Evolutionary conservation across 1,140 invertebrate species (phyloP).

Genomic region (Octopus bimaculoides): DNA sequence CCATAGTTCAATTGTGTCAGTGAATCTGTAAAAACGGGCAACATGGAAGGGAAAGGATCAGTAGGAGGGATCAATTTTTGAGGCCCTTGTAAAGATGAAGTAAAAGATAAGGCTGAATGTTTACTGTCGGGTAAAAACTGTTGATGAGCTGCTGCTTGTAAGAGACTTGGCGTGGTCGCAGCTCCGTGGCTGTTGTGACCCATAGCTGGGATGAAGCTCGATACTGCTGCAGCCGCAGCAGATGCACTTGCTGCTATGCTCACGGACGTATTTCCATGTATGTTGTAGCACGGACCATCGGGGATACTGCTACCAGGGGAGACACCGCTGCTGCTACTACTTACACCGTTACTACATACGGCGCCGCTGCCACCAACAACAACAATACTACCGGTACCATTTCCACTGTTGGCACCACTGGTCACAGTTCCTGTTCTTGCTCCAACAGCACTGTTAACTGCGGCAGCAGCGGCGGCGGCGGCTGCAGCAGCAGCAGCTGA

Average conservation of each 20-base stretch:
- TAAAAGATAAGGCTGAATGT: neutral
- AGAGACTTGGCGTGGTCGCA: neutral
- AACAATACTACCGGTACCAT: neutral
- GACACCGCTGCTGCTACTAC: too few species aligned
- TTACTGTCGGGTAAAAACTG: neutral
- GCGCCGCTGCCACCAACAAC: too few species aligned
- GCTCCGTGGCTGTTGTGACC: neutral
- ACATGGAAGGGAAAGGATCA: neutral
- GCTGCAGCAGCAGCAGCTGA: neutral
- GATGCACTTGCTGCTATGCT: neutral
- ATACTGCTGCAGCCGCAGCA: neutral
- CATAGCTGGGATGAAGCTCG: neutral
- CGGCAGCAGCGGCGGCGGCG: neutral
- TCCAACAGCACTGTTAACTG: neutral
- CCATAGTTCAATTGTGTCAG: constrained; percentile 35
- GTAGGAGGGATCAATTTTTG: neutral
- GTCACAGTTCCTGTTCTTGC: neutral
- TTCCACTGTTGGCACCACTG: neutral
- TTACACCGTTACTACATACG: too few species aligned
- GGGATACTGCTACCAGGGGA: neutral
- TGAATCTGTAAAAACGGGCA: constrained; percentile 15
- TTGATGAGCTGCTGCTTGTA: neutral
- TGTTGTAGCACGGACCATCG: neutral
- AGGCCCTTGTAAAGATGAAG: neutral
- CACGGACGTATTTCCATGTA: neutral